phyloP scores from a whole-genome alignment of 1,140 invertebrate species.

The Diachasmimorpha longicaudata region DNA sequence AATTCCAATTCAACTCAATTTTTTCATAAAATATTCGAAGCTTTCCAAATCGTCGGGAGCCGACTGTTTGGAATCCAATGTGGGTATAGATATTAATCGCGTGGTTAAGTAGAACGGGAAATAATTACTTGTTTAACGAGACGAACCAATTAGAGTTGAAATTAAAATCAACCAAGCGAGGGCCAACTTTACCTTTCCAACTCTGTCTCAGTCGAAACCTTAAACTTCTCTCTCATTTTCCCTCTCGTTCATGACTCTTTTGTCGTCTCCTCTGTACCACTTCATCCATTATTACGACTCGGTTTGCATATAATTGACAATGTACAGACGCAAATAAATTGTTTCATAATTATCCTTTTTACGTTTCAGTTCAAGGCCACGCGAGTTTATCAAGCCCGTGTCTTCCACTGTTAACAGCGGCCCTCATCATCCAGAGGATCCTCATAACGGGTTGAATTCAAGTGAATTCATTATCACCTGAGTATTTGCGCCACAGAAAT shows the following conservation, averaged over 20 bases:
- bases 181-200: slow-evolving; percentile 12
- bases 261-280: background rate
- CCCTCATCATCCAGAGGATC: slow-evolving; percentile 35
- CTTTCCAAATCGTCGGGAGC: background rate
- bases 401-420: slow-evolving; percentile 36
- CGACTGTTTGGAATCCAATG: background rate
- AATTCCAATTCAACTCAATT: background rate
- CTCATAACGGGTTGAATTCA: slow-evolving; percentile 6
- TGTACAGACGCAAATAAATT: no score
- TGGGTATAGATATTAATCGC: slow-evolving; percentile 5
- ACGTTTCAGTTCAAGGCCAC: slow-evolving; percentile 58
- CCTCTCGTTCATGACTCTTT: background rate
- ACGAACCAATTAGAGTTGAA: slow-evolving; percentile 16
- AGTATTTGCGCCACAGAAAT: background rate
- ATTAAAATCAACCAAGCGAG: slow-evolving; percentile 16
- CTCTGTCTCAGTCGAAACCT: background rate
- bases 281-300: background rate
- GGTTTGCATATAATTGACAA: no score
- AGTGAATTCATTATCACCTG: background rate
- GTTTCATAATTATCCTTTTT: background rate
- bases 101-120: slow-evolving; percentile 10
- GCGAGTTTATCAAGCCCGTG: slow-evolving; percentile 43
- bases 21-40: background rate
- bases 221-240: background rate
- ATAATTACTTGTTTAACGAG: slow-evolving; percentile 17